phyloP scores from a whole-genome alignment of 53 echinoderm and acorn worm species.

The Mesocentrotus franciscanus region DNA sequence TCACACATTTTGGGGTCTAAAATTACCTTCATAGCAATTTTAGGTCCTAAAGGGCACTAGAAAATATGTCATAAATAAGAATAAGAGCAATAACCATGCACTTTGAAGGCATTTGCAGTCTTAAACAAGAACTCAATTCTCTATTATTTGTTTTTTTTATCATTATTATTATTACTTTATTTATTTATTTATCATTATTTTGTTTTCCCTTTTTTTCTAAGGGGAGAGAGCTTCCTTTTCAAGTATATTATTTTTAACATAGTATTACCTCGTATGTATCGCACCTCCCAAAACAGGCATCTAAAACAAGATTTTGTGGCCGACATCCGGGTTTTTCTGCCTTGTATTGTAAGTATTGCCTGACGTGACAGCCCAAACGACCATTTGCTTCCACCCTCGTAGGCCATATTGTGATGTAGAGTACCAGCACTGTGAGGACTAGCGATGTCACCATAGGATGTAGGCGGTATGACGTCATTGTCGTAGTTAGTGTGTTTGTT shows the following conservation, averaged over 20 bases:
- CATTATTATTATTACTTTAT: too few species aligned
- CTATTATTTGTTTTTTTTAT: too few species aligned
- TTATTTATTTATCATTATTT: too few species aligned
- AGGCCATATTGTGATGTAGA: conserved; percentile 52
- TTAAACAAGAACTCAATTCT: too few species aligned
- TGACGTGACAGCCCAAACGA: conserved; percentile 70
- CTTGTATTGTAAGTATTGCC: conserved; percentile 73
- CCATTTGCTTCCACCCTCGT: background rate
- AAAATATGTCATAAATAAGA: too few species aligned
- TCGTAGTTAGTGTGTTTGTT: background rate
- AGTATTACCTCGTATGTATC: conserved; percentile 88
- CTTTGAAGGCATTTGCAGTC: too few species aligned
- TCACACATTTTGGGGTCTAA: too few species aligned
- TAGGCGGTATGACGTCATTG: conserved; percentile 26
- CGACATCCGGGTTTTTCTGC: conserved; percentile 88
- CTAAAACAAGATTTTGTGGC: conserved; percentile 73
- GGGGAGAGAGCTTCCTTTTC: too few species aligned
- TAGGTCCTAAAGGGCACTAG: too few species aligned
- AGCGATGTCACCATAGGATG: conserved; percentile 40
- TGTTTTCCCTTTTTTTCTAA: too few species aligned
- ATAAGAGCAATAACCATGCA: too few species aligned
- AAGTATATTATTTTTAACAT: background rate
- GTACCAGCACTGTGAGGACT: conserved; percentile 34
- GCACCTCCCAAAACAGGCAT: conserved; percentile 91
- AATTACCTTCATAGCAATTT: too few species aligned